These are phyloP conservation scores for Ormyrus labotus DNA, from an alignment of 2,888 invertebrate genomes.

Conservation along the genomic window DNA sequence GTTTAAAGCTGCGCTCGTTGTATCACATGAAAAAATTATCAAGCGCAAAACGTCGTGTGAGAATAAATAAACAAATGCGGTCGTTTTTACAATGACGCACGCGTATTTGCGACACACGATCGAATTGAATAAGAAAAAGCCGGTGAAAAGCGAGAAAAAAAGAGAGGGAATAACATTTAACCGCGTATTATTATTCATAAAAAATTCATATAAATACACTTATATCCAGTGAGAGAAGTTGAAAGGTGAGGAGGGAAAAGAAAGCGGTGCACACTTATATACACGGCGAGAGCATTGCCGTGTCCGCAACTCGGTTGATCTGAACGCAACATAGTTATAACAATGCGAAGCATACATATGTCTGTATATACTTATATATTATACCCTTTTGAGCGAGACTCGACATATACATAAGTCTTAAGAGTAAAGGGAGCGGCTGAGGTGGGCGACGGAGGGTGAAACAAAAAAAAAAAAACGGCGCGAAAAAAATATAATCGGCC, in stretches of 20 bases:
- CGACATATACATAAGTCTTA: conserved; percentile 22
- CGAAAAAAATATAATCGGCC: conserved; percentile 18
- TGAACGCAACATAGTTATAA: conserved; percentile 6
- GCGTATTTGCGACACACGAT: not conserved
- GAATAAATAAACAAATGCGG: not conserved
- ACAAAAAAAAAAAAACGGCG: too few relatives aligned
- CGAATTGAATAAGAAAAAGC: conserved; percentile 15
- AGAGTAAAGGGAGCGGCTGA: not conserved
- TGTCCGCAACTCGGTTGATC: conserved; percentile 8
- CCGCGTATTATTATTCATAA: conserved; percentile 23
- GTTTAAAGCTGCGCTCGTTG: conserved; percentile 36
- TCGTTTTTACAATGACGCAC: conserved; percentile 33
- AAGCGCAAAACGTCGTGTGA: conserved; percentile 5
- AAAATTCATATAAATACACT: conserved; percentile 26
- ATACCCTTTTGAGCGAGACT: conserved; percentile 45
- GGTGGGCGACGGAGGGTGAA: too few relatives aligned
- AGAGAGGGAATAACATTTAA: conserved; percentile 32
- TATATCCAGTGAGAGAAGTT: not conserved
- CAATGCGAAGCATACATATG: conserved; percentile 31
- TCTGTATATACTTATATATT: conserved; percentile 45
- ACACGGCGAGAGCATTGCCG: not conserved
- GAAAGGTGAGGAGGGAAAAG: not conserved
- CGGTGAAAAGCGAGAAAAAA: too few relatives aligned
- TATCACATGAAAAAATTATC: conserved; percentile 13
- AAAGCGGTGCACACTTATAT: not conserved